Percentiles rank a stretch among this genome's conserved stretches.
Conservation (phyloP, 2,797 vertebrate genomes). For the Antrozous pallidus region DNA sequence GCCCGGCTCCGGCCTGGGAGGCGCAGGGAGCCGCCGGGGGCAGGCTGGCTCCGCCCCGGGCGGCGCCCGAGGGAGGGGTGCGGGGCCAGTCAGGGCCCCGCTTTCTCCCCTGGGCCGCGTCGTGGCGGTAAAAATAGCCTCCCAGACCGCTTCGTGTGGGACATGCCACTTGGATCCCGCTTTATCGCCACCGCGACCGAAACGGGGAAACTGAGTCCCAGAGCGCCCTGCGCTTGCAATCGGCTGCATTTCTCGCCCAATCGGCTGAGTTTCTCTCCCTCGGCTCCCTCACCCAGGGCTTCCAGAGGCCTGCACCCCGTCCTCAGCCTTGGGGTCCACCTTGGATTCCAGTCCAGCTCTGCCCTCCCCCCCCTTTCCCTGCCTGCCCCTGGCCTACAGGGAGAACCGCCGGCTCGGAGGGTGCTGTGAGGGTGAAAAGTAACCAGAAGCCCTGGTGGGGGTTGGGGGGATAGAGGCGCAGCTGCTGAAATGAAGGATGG, state of each 20-base stretch:
- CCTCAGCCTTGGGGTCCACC: neutral
- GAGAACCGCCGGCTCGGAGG: neutral
- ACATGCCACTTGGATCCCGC: neutral
- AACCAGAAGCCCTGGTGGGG: neutral
- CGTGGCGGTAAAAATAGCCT: neutral
- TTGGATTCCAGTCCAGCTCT: neutral
- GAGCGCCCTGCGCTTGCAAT: neutral
- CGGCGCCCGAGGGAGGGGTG: neutral
- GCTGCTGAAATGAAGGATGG: neutral
- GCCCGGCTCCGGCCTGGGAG: neutral
- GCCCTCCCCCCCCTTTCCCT: neutral
- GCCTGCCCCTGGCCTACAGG: neutral
- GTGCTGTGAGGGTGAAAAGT: neutral
- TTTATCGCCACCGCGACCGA: neutral
- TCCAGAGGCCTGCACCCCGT: neutral
- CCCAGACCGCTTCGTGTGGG: neutral
- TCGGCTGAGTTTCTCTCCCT: neutral
- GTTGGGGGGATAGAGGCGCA: neutral
- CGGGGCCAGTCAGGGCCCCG: rapidly evolving
- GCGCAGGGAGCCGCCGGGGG: constrained; percentile 38
- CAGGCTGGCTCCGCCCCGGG: constrained; percentile 26
- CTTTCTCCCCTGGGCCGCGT: neutral
- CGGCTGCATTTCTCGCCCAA: neutral
- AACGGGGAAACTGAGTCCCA: constrained; percentile 30
- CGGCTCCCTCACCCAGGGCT: neutral